Evolutionary conservation across 2,113 vertebrate genomes (phyloP).

Genomic region (Athene noctua): DNA sequence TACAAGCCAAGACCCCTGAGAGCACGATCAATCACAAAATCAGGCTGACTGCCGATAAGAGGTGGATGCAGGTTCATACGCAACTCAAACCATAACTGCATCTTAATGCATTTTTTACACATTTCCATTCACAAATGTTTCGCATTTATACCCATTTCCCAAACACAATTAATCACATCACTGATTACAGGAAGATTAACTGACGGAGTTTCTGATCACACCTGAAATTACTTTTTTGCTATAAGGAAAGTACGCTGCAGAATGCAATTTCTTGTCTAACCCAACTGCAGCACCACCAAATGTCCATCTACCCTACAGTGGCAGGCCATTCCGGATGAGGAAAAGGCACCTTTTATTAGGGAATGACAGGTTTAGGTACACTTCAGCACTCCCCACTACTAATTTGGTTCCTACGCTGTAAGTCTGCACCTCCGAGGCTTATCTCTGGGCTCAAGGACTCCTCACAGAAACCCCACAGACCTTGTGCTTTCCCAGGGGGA

Average conservation of each 20-base stretch:
- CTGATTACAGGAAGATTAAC: neutral
- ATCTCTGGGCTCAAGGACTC: neutral
- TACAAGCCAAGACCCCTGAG: fast-evolving
- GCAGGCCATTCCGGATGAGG: neutral
- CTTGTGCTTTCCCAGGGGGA: neutral
- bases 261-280: neutral
- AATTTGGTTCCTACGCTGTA: fast-evolving
- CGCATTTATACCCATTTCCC: fast-evolving
- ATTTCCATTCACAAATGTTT: neutral
- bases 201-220: neutral
- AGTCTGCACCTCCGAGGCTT: neutral
- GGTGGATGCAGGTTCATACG: neutral
- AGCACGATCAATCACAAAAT: neutral
- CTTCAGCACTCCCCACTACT: neutral
- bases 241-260: neutral
- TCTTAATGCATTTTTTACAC: too few relatives aligned
- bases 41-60: neutral
- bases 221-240: neutral
- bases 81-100: fast-evolving
- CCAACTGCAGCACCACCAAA: fast-evolving
- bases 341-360: neutral
- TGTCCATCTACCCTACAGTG: fast-evolving
- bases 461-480: neutral
- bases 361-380: fast-evolving
- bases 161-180: neutral